Evolutionary conservation across 1,140 invertebrate genomes (phyloP).

Genomic region (Lysiphlebus fabarum): DNA sequence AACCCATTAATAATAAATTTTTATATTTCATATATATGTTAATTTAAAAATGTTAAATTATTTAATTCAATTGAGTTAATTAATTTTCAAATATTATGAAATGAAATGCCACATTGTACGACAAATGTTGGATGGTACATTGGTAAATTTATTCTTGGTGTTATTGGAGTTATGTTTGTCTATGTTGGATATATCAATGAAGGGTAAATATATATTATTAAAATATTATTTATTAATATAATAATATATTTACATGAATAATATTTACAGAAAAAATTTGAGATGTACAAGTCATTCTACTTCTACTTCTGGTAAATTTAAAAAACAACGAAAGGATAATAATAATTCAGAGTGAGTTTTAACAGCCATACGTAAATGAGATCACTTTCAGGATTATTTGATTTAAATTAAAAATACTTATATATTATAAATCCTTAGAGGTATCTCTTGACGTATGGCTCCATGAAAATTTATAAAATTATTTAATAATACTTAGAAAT

Average conservation of each 20-base stretch:
- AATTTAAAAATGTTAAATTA: no score
- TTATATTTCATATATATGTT: no score
- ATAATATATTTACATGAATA: slow-evolving; percentile 7
- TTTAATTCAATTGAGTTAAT: no score
- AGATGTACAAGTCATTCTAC: no score
- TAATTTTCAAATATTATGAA: slow-evolving; percentile 1
- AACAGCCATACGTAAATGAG: slow-evolving; percentile 28
- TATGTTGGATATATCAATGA: slow-evolving; percentile 38
- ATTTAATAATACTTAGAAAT: slow-evolving; percentile 33
- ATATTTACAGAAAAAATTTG: not conserved
- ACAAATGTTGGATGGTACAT: slow-evolving; percentile 38
- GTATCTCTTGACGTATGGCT: slow-evolving; percentile 27
- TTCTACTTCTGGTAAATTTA: no score
- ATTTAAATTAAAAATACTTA: not conserved
- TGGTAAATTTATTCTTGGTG: slow-evolving; percentile 38
- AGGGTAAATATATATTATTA: slow-evolving; percentile 26
- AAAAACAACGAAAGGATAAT: slow-evolving; percentile 11
- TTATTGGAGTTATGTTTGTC: slow-evolving; percentile 37
- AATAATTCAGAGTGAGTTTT: slow-evolving; percentile 34
- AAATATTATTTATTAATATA: slow-evolving; percentile 1
- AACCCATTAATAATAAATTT: no score
- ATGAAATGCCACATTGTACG: slow-evolving; percentile 37
- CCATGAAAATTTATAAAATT: slow-evolving; percentile 21
- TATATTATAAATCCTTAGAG: not conserved
- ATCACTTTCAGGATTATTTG: slow-evolving; percentile 7